These are phyloP conservation scores for Agrochola circellaris DNA, from an alignment of 2,888 invertebrate genomes.

Conservation along the genomic window DNA sequence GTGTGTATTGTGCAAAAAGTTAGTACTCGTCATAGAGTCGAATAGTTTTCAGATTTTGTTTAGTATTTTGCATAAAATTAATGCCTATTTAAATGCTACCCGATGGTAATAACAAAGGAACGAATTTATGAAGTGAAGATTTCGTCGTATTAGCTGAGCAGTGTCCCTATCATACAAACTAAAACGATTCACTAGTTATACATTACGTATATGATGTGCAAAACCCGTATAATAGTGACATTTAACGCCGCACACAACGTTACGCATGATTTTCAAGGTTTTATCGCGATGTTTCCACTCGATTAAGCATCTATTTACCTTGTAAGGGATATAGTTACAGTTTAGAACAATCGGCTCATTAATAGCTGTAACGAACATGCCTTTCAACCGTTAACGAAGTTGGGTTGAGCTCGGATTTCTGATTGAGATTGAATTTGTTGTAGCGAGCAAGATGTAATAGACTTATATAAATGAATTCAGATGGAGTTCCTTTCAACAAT, in stretches of 20 bases:
- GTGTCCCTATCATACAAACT: not conserved
- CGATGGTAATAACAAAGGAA: not conserved
- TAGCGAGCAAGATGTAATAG: conserved; percentile 21
- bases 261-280: conserved; percentile 62
- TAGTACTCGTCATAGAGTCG: not conserved
- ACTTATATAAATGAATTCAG: conserved; percentile 1
- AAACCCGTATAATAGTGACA: conserved; percentile 56
- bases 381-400: conserved; percentile 43
- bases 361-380: conserved; percentile 43
- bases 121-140: not conserved
- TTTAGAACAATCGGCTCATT: conserved; percentile 56
- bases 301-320: conserved; percentile 61
- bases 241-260: conserved; percentile 53
- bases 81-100: not conserved
- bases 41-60: not conserved
- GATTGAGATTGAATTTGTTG: conserved; percentile 30
- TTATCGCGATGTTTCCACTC: conserved; percentile 61
- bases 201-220: conserved; percentile 26
- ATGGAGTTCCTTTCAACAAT: conserved; percentile 17
- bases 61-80: not conserved
- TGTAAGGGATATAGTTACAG: conserved; percentile 59
- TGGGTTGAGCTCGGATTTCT: conserved; percentile 22
- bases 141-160: not conserved
- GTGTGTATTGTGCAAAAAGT: not conserved
- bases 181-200: conserved; percentile 4